Evolutionary conservation across 2,888 invertebrate genomes (phyloP), one percentile per base, ranked within the genome.

Genomic region (Dryomyza anilis): DNA sequence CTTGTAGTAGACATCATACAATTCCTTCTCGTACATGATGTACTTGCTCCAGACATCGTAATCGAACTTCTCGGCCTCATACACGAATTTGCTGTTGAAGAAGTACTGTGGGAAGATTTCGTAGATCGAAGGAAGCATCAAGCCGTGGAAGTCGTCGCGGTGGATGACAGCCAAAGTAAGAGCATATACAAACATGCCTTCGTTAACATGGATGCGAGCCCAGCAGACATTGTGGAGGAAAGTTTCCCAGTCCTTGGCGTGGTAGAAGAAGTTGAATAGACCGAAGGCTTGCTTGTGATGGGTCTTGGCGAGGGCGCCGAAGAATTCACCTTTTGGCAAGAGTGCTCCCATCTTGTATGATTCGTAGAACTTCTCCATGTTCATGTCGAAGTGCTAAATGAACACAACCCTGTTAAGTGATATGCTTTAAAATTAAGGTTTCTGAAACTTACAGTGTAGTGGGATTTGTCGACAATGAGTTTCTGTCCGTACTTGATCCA

Each of bases 31-130:
- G 48, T 73, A 72, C 71, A 70, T 84, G 81, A 33, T 86, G 80
- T 45, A 85, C 78, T 83, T 83, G 52, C 63, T 70, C 67, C 64
- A 72, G 5, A 69, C 64, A 84, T 72, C 85, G 84, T 69, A 87
- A 83, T 74, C 86, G 86, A 72, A 81, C 66, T 83, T 75, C 69
- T 89, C 86, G 7, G 88, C 90, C 59, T 88, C 85, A 43, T 87
- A 85, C 79, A 92, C 87, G 63, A 90, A 85, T 75, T 89, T 87
- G 56, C 86, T 84, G 75, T 88, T 89, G 78, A 89, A 86, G 85
- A 89, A 91, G 80, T 86, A 86, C 69, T 89, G 87, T 0, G 92
- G 92, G 78, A 88, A 86, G 64, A 91, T 84, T 81, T 92, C 92
- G 76, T 90, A 90, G 58, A 88, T 84, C 43, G 90, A 88, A n/a